Conservation (phyloP, 2,797 vertebrate genomes). For the Anguilla pacifica region DNA sequence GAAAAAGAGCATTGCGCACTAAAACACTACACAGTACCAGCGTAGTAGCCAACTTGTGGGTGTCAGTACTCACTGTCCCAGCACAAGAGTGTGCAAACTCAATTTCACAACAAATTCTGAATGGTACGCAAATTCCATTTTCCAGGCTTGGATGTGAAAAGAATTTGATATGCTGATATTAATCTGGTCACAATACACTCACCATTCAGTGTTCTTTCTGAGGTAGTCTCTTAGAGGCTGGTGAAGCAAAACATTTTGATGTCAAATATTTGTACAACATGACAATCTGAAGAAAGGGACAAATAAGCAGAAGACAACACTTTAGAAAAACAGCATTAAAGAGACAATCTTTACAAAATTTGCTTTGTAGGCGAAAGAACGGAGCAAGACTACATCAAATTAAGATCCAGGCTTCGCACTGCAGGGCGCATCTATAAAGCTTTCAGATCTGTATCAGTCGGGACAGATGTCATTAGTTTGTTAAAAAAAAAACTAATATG, state of each 20-base stretch:
- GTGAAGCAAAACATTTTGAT: slow-evolving; percentile 82
- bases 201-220: slow-evolving; percentile 83
- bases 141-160: background rate
- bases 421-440: slow-evolving; percentile 62
- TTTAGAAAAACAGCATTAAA: slow-evolving; percentile 45
- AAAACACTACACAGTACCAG: too few relatives aligned
- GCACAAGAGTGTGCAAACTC: background rate
- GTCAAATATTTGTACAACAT: slow-evolving; percentile 82
- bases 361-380: slow-evolving; percentile 56
- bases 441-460: slow-evolving; percentile 65
- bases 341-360: slow-evolving; percentile 58
- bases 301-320: slow-evolving; percentile 35
- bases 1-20: background rate
- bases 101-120: background rate
- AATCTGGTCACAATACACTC: slow-evolving; percentile 46
- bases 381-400: slow-evolving; percentile 59
- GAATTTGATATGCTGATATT: background rate
- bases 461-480: slow-evolving; percentile 71
- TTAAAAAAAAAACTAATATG: slow-evolving; percentile 54
- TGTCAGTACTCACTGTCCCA: background rate
- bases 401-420: slow-evolving; percentile 57
- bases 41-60: background rate
- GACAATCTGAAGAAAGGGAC: slow-evolving; percentile 70
- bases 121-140: background rate
- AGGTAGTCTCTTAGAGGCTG: slow-evolving; percentile 82